A percentile compares a stretch with the other conserved stretches of the same genome.
phyloP scores from a whole-genome alignment of 2,797 vertebrate species.

The Danio tinwini region DNA sequence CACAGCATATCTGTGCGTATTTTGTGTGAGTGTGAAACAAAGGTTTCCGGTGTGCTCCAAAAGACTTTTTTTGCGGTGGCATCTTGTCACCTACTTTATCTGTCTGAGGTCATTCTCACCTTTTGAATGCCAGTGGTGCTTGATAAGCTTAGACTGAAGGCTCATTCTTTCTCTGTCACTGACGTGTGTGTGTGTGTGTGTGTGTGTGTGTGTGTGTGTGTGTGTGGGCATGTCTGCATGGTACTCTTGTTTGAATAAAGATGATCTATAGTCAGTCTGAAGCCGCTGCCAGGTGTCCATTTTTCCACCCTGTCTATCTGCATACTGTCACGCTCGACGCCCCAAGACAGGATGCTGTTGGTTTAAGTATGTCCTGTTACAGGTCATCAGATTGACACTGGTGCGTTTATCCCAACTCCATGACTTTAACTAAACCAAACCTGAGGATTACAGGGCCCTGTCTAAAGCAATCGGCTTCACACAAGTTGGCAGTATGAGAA shows the following conservation, averaged over 20 bases:
- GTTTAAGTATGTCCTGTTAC: conserved; percentile 42
- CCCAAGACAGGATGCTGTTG: conserved; percentile 48
- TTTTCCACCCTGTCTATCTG: conserved; percentile 61
- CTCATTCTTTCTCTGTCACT: conserved; percentile 72
- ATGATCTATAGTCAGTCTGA: conserved; percentile 57
- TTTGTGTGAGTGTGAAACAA: neutral
- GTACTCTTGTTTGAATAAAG: conserved; percentile 53
- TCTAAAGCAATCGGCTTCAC: neutral
- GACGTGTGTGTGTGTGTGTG: conserved; percentile 11
- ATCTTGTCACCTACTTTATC: conserved; percentile 64
- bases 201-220: neutral
- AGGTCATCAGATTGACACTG: conserved; percentile 51
- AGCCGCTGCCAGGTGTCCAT: conserved; percentile 55
- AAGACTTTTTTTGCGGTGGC: conserved; percentile 10
- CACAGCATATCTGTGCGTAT: neutral
- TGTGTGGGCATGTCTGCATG: conserved; percentile 14
- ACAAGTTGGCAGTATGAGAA: neutral
- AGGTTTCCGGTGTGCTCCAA: neutral
- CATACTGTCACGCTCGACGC: conserved; percentile 42
- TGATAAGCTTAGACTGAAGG: conserved; percentile 72
- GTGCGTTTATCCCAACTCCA: conserved; percentile 3
- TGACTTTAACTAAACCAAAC: conserved; percentile 28
- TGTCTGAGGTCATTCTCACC: conserved; percentile 73
- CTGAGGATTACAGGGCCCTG: conserved; percentile 12
- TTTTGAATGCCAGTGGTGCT: conserved; percentile 65